Base-by-base conservation (phyloP, 2,113 vertebrate species). In the Coracopsis vasa region DNA sequence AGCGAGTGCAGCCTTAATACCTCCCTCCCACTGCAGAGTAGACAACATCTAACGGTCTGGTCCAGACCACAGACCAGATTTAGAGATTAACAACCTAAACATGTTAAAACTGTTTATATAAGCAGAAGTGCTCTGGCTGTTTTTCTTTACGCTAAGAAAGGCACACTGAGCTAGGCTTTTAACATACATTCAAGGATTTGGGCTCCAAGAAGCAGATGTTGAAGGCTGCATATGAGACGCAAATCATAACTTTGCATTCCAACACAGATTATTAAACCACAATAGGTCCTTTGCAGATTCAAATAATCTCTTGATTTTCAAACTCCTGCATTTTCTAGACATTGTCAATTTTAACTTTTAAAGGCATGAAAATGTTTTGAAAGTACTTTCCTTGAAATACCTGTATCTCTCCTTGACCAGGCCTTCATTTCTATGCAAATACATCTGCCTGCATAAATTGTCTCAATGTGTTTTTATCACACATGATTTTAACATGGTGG, bases 11-110 rank as follows among this genome's bases (percentile, higher is more conserved):
- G 56, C 56, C 56, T 79, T 0, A 0, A 25, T 56, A 42, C 73
- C 47, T 80, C 25, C 50, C 25, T 71, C n/a, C 27, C 0, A 1
- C 6, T 80, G n/a, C n/a, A 0, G 1, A 79, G 16, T 1, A 65
- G 74, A 29, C 23, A 67, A n/a, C 48, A 16, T 35, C n/a, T 17
- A 67, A 53, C 0, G 1, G 10, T 50, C 69, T 71, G 56, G 42
- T 71, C 27, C 66, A 82, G 53, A 82, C 24, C 66, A 69, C 74
- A 85, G 67, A 33, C 5, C 58, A 50, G 31, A 65, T 82, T 91
- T 70, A 74, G 62, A 70, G 37, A 71, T 35, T 4, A 83, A 27
- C 35, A 93, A 74, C 9, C 61, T 51, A 82, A 95, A 80, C 16
- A 13, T 41, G 29, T 42, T 80, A 50, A 69, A 90, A 80, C 11